These are phyloP conservation scores for Amniataba percoides DNA, from an alignment of 2,797 vertebrate species.

Conservation along the genomic window DNA sequence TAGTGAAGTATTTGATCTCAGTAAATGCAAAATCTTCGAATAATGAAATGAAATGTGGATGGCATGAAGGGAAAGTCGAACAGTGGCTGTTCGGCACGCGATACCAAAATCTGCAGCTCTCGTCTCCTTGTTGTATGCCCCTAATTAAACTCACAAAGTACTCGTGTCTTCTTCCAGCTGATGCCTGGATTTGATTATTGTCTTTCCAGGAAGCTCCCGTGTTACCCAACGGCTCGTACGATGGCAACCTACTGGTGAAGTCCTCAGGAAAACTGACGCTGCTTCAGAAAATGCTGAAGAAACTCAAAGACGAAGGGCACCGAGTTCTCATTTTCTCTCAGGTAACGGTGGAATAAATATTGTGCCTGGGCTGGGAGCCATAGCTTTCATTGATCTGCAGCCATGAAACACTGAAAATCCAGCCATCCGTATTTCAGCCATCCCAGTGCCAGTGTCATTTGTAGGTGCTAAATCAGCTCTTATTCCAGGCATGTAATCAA, in stretches of 20 bases:
- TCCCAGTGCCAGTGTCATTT: background rate
- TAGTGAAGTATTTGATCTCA: background rate
- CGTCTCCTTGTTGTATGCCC: background rate
- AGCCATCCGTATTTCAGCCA: background rate
- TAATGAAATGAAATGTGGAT: background rate
- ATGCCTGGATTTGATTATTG: slow-evolving; percentile 26
- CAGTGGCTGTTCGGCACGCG: background rate
- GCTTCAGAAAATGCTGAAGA: slow-evolving; percentile 98
- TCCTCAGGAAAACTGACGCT: slow-evolving; percentile 98
- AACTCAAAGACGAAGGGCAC: slow-evolving; percentile 94
- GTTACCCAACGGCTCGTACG: slow-evolving; percentile 95
- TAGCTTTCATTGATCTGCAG: background rate
- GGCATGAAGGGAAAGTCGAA: background rate
- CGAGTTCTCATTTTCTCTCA: slow-evolving; percentile 98
- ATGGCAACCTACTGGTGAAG: slow-evolving; percentile 95
- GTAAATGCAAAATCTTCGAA: background rate
- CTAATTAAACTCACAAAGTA: background rate
- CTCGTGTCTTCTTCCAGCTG: background rate
- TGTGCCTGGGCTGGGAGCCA: background rate
- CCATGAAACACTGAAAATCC: slow-evolving; percentile 6
- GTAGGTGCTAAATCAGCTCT: background rate
- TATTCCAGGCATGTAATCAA: background rate
- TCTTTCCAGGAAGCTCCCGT: slow-evolving; percentile 94
- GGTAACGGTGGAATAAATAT: slow-evolving; percentile 77
- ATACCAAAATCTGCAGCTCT: background rate